Evolutionary conservation across 2,113 vertebrate genomes (phyloP), one percentile per base, ranked within the genome.

Genomic region (Girardinichthys multiradiatus): DNA sequence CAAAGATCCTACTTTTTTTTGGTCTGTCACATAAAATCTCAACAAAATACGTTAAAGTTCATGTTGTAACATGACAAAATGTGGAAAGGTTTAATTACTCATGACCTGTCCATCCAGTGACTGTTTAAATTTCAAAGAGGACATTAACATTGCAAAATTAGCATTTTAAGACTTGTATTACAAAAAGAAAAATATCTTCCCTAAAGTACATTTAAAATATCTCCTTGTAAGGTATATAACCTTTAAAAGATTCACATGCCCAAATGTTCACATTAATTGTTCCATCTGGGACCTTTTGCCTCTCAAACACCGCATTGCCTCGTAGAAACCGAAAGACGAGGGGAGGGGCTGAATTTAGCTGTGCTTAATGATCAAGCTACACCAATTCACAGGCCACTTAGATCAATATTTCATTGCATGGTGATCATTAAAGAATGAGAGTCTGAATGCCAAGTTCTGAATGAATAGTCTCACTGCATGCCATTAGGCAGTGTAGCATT

Each of bases 341-440:
- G n/a, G 54, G 62, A 80, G 64, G 58, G 39, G 67, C 81, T 30
- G 70, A 77, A 82, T 85, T 86, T 87, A 85, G 73, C 74, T 3
- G 39, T 45, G 73, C 90, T 92, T 86, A 90, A 82, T 76, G 71
- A 64, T 90, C 76, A 79, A 70, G 73, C 70, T 70, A 65, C 79
- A 75, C 71, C 76, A 73, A 37, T 80, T 66, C 30, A 45, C 77
- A 61, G 74, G 72, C 85, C 89, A 84, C 84, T 87, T 81, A 79
- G 80, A 90, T 92, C 85, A 89, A 91, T 91, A 90, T 91, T 91
- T 93, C 73, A 92, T 91, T 33, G 76, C 67, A 71, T 64, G 73
- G 39, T 76, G 42, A 90, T 92, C 84, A 91, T 87, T 93, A 87
- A 93, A 93, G 90, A 86, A 93, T 91, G 85, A 91, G 86, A 70